Base-by-base conservation (phyloP, 2,113 vertebrate genomes). In the Pavo muticus region DNA sequence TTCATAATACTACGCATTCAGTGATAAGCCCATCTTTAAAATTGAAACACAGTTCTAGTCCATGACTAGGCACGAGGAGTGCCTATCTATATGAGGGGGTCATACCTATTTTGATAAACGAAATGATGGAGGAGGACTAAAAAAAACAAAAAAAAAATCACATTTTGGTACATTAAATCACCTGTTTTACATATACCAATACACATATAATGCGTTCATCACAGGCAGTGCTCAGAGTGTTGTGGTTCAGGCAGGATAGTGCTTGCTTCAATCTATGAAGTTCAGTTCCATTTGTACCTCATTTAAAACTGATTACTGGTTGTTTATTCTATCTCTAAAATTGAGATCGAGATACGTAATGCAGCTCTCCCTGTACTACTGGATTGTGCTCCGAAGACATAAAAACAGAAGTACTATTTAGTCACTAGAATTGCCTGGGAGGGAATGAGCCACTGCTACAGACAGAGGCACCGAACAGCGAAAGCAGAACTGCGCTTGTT, bases 401-500 rank as follows among this genome's bases (percentile, higher is more conserved):
- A 72, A 78, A 57, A 7, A 52, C 11, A 2, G 0, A 32, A 70
- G 19, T 32, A 59, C 39, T 69, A 24, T 63, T 76, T 67, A 84
- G 69, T 27, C 29, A 57, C 39, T 60, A 39, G 74, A 92, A 80
- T 35, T 73, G 64, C 50, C 50, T 50, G 44, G 61, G 1, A 29
- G 54, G 14, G 18, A 87, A 45, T 35, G 70, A 85, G 42, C 61
- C 88, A n/a, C 59, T 42, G 37, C 89, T 79, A 45, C 1, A 67
- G 48, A 92, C 79, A 78, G 9, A 81, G 75, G 78, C 52, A 92
- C 63, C 29, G 79, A 93, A 83, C 13, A 71, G 87, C 72, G 80
- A 21, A 70, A 85, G 82, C 64, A 70, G 37, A 91, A 80, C 83
- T 73, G 37, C 45, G 52, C 78, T 86, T 44, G 75, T 90, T 74